phyloP scores from a whole-genome alignment of 1,140 invertebrate genomes.

The Dolichoris vasculosae region DNA sequence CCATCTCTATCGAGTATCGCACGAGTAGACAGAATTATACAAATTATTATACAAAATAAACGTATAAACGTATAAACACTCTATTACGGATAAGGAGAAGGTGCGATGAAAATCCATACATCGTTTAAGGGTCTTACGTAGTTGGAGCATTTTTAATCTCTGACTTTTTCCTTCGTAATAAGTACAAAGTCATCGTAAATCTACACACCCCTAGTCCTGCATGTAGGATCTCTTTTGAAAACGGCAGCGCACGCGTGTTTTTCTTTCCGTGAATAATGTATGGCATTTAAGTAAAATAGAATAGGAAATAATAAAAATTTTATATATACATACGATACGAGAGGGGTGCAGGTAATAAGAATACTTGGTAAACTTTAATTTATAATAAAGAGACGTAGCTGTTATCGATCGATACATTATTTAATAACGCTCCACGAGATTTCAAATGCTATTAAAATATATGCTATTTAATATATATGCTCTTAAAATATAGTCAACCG shows the following conservation, averaged over 20 bases:
- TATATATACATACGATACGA: conserved; percentile 25
- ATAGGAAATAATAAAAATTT: conserved; percentile 10
- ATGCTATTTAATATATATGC: not conserved
- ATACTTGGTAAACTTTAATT: not conserved
- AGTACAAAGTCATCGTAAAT: conserved; percentile 37
- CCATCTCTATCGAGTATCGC: not conserved
- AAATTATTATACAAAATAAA: not conserved
- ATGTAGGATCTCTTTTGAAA: not conserved
- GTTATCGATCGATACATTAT: not conserved
- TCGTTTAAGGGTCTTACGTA: conserved; percentile 42
- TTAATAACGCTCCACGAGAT: not conserved
- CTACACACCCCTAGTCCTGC: not conserved
- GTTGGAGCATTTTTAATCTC: conserved; percentile 45
- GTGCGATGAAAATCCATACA: not conserved
- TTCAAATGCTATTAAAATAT: too few relatives aligned
- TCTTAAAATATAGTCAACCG: not conserved
- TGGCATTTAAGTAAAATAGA: not conserved
- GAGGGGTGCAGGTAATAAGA: not conserved
- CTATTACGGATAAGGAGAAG: not conserved
- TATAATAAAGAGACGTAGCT: not conserved
- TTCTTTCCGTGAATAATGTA: not conserved
- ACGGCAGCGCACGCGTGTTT: conserved; percentile 16
- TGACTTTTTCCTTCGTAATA: conserved; percentile 44
- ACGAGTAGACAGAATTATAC: not conserved
- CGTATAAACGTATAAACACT: not conserved